Conservation (phyloP, 2,797 vertebrate genomes). For the Chaetophractus vellerosus region DNA sequence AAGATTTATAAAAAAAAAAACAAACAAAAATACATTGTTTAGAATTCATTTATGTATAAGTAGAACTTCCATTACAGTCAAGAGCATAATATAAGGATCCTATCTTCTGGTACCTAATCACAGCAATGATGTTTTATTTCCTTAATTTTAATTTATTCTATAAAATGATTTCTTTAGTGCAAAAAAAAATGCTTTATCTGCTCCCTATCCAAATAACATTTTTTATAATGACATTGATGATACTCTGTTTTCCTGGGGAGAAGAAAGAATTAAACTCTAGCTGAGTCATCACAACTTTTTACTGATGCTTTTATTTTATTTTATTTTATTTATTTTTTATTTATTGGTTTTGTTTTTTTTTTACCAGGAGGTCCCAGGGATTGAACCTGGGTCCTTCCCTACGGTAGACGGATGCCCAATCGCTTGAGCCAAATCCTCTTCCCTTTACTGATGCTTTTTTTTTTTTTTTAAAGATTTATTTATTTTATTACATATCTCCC, state of each 20-base stretch:
- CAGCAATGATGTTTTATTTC: constrained; percentile 24
- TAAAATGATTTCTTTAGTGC: background rate
- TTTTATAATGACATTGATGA: constrained; percentile 11
- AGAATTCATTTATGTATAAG: constrained; percentile 11
- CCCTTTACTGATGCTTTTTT: background rate
- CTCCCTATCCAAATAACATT: constrained; percentile 31
- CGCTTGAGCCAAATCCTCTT: too few relatives aligned
- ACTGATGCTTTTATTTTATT: background rate
- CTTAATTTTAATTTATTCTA: constrained; percentile 37
- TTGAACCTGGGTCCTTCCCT: too few relatives aligned
- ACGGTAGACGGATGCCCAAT: too few relatives aligned
- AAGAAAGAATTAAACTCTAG: constrained; percentile 19
- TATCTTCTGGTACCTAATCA: constrained; percentile 33
- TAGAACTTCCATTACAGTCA: constrained; percentile 31
- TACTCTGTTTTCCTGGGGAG: background rate
- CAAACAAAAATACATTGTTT: too few relatives aligned
- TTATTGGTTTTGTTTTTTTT: too few relatives aligned
- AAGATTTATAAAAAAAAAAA: too few relatives aligned
- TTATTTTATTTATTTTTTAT: too few relatives aligned
- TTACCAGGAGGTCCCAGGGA: too few relatives aligned
- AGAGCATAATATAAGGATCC: background rate
- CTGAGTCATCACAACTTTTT: constrained; percentile 44
- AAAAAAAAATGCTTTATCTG: background rate
- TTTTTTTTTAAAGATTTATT: too few relatives aligned
- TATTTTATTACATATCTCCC: too few relatives aligned